phyloP scores from a whole-genome alignment of 2,888 invertebrate genomes.

The Drosophila picticornis region DNA sequence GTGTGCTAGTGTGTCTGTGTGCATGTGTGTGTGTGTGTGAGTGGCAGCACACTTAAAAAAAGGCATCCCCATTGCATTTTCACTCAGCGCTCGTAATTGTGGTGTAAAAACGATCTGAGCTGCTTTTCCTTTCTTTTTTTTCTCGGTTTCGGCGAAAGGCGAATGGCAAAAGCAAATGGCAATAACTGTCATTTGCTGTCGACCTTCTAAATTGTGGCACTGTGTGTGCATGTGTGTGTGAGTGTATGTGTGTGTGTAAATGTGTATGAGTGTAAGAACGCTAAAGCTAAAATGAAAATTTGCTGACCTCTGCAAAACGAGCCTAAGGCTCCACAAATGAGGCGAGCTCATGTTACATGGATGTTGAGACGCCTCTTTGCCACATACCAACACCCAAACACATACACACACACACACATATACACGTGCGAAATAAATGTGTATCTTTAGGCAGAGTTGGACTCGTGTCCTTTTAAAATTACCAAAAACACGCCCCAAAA shows the following conservation, averaged over 20 bases:
- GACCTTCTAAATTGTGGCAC: conserved; percentile 68
- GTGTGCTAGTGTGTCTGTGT: conserved; percentile 2
- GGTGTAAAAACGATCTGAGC: conserved; percentile 65
- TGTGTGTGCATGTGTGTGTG: conserved; percentile 11
- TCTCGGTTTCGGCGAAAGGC: conserved; percentile 24
- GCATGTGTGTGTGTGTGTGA: not conserved
- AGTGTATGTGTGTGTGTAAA: conserved; percentile 9
- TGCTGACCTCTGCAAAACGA: conserved; percentile 69
- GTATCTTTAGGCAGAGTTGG: conserved; percentile 24
- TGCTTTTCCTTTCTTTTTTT: conserved; percentile 2
- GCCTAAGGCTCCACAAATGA: conserved; percentile 59
- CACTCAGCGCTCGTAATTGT: conserved; percentile 78
- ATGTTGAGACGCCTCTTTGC: conserved; percentile 24
- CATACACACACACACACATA: conserved; percentile 7
- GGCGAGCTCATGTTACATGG: conserved; percentile 50
- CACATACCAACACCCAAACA: conserved; percentile 10
- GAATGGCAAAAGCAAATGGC: conserved; percentile 64
- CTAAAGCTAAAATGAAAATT: conserved; percentile 64
- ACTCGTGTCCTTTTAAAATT: not conserved
- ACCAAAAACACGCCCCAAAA: not conserved
- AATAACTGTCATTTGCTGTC: conserved; percentile 77
- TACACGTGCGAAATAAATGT: conserved; percentile 63
- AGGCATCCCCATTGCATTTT: conserved; percentile 71
- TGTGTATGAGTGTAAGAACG: conserved; percentile 37
- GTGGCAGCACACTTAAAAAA: conserved; percentile 59